These are phyloP conservation scores for Oligia latruncula DNA, from an alignment of 2,888 invertebrate species.

Conservation along the genomic window DNA sequence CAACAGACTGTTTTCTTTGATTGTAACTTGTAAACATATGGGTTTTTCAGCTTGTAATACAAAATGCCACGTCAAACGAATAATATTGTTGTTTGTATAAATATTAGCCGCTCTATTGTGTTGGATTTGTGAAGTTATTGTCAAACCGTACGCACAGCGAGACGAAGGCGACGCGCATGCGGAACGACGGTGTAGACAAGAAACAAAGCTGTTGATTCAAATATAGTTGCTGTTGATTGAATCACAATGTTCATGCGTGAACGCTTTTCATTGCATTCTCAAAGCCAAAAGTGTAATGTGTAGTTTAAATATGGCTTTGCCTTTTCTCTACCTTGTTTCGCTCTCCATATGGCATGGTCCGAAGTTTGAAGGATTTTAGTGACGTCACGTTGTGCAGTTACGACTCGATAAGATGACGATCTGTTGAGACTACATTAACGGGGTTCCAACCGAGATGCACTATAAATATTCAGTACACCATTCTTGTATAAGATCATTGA, in stretches of 20 bases:
- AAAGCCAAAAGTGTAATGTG: background rate
- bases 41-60: background rate
- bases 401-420: constrained; percentile 41
- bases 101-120: constrained; percentile 24
- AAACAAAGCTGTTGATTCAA: background rate
- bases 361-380: background rate
- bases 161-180: background rate
- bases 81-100: constrained; percentile 16
- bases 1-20: background rate
- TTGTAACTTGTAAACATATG: constrained; percentile 4
- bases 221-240: background rate
- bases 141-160: constrained; percentile 4
- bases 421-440: constrained; percentile 24
- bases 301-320: background rate
- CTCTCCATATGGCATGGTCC: background rate
- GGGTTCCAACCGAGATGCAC: constrained; percentile 14
- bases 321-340: background rate
- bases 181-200: background rate
- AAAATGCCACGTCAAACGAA: background rate
- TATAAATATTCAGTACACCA: background rate
- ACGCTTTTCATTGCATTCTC: background rate
- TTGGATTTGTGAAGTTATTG: constrained; percentile 26
- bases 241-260: background rate
- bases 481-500: background rate
- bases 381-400: constrained; percentile 41